phyloP scores from a whole-genome alignment of 2,113 vertebrate genomes.

The Danio rerio region DNA sequence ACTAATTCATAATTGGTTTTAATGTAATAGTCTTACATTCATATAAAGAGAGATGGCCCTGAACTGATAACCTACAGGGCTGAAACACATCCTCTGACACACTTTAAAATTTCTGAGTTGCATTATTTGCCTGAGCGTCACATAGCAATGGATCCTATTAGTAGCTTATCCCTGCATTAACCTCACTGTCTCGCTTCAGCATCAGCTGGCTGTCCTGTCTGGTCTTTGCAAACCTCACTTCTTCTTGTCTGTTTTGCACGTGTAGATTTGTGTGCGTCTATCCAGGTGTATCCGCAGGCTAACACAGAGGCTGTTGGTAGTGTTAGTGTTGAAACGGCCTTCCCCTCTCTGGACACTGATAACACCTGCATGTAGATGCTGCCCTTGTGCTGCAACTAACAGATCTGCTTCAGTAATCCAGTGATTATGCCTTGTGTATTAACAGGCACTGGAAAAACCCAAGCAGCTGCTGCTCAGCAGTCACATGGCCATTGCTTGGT shows the following conservation, averaged over 20 bases:
- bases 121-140: background rate
- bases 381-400: conserved; percentile 10
- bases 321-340: background rate
- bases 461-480: conserved; percentile 26
- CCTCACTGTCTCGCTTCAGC: conserved; percentile 10
- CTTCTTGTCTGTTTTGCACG: background rate
- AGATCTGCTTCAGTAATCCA: conserved; percentile 39
- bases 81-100: background rate
- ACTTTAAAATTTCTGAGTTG: background rate
- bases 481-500: conserved; percentile 50
- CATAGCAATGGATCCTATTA: conserved; percentile 56
- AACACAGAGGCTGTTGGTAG: background rate
- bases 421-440: conserved; percentile 22
- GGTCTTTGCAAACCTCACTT: background rate
- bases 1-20: background rate
- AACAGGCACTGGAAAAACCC: conserved; percentile 53
- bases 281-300: background rate
- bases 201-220: conserved; percentile 10
- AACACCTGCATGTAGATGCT: conserved; percentile 33
- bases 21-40: background rate
- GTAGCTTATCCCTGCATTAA: conserved; percentile 45
- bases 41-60: background rate
- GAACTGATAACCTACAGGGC: background rate
- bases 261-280: background rate
- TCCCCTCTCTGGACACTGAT: background rate